Evolutionary conservation across 1,140 invertebrate species (phyloP), one percentile per base, ranked within the genome.

Genomic region (Trichomalopsis sarcophagae): DNA sequence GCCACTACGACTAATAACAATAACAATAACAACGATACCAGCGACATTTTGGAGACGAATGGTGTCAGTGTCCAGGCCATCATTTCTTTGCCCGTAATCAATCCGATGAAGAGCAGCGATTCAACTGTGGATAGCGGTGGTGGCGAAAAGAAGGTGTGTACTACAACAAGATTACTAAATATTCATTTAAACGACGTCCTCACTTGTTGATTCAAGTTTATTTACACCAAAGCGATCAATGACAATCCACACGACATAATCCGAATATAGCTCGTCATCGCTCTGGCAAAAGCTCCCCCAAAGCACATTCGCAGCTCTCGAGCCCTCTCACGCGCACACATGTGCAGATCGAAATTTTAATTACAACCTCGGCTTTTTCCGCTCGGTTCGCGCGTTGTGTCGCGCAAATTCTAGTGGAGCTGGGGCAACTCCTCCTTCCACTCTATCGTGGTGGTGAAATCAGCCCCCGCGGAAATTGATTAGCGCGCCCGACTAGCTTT

Each of bases 1-100:
- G 76, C 79, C 14, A 10, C 69, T 0, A 55, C 21, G 6, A 47
- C 30, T 44, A 78, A 36, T 10, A 78, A 40, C 3, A 82, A 23
- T 30, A 71, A 30, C 4, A n/a, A 17, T 5, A 11, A 71, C 4
- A 83, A 80, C 17, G 14, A 55, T 40, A 73, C 27, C 40, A 74
- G 17, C 14, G 55, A n/a, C n/a, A 82, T 40, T 6, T 27, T 86
- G 14, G 81, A 82, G 13, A 86, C 76, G 36, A 86, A 10, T 17
- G 85, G 77, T 66, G 55, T 86, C 5, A 90, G 85, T 11, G 90
- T 91, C 9, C 91, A 92, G 76, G 91, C 91, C 5, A 77, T 91
- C 13, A 89, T 92, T 78, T 91, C 91, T 2, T 40, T 92, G 6
- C 90, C 91, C 0, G 86, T 91, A 1, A 88, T 87, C 2, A 86